phyloP scores from a whole-genome alignment of 1,140 invertebrate genomes.

The Zaprionus inermis region DNA sequence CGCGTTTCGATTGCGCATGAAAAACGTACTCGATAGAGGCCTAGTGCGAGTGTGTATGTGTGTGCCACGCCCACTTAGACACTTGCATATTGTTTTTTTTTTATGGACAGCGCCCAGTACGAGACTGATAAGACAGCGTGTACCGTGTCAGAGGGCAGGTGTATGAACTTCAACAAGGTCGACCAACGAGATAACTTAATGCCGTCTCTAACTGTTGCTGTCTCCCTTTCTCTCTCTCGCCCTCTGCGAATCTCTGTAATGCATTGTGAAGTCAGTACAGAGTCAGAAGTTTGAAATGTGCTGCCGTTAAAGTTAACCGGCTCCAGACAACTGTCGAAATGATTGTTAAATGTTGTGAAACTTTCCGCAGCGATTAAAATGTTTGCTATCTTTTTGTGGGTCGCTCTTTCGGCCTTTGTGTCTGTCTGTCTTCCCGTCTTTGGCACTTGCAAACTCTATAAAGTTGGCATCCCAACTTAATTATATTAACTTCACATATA shows the following conservation, averaged over 20 bases:
- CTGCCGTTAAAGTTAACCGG: conserved; percentile 1
- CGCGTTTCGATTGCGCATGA: conserved; percentile 54
- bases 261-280: neutral
- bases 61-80: conserved; percentile 56
- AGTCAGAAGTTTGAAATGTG: neutral
- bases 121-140: conserved; percentile 62
- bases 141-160: conserved; percentile 74
- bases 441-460: neutral
- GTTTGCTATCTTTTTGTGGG: neutral
- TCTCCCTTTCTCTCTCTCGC: neutral
- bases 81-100: conserved; percentile 58
- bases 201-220: neutral
- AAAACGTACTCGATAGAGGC: neutral
- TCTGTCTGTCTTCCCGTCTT: neutral
- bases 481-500: conserved; percentile 12
- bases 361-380: neutral
- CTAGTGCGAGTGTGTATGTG: neutral
- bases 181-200: conserved; percentile 43
- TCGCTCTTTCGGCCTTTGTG: too few species aligned
- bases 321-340: conserved; percentile 6
- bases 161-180: conserved; percentile 75
- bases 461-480: conserved; percentile 1
- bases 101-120: conserved; percentile 27
- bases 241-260: neutral
- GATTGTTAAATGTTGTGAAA: neutral